These are phyloP conservation scores for Drosophila anomelani DNA, from an alignment of 2,888 invertebrate genomes.

Conservation along the genomic window DNA sequence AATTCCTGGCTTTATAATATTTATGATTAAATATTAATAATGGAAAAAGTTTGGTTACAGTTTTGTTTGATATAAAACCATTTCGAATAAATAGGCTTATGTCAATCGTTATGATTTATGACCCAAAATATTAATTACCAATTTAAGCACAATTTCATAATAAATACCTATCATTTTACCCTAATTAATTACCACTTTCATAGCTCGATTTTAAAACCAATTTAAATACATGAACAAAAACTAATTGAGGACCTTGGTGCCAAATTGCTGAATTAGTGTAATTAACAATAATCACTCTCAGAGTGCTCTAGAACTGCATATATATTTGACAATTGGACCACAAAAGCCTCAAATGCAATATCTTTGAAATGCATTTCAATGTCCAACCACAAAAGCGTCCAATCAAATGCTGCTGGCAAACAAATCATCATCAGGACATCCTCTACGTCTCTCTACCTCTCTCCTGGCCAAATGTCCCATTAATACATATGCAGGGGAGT, in stretches of 20 bases:
- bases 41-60: no score
- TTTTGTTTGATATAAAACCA: neutral
- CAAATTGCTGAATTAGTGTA: slow-evolving; percentile 4
- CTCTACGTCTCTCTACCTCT: neutral
- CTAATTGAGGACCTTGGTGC: neutral
- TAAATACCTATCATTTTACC: neutral
- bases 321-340: slow-evolving; percentile 14
- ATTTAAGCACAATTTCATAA: neutral
- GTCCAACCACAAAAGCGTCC: slow-evolving; percentile 31
- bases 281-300: slow-evolving; percentile 19
- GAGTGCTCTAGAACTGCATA: neutral
- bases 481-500: slow-evolving; percentile 28
- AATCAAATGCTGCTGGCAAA: slow-evolving; percentile 29
- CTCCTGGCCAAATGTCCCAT: slow-evolving; percentile 24
- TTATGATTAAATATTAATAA: neutral
- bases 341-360: slow-evolving; percentile 30
- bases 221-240: neutral
- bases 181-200: neutral
- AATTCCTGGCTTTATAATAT: neutral
- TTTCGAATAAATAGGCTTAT: neutral
- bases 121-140: neutral
- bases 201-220: neutral
- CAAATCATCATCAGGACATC: slow-evolving; percentile 16
- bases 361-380: slow-evolving; percentile 20
- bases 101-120: neutral